Evolutionary conservation across 2,113 vertebrate genomes (phyloP).

Genomic region (Phylloscopus whistleri): DNA sequence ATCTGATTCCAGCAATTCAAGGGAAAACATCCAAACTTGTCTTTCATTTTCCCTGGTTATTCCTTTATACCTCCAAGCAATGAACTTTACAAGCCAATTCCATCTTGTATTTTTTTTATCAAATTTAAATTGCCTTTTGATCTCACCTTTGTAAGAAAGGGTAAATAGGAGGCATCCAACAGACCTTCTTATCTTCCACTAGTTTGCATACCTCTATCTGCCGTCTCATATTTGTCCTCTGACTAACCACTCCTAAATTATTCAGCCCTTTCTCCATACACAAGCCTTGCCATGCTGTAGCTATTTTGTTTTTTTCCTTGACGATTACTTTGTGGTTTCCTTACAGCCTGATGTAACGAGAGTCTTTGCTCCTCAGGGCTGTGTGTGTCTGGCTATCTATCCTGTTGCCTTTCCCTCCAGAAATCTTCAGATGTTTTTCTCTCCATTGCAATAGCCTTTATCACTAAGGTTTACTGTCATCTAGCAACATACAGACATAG

Average conservation of each 20-base stretch:
- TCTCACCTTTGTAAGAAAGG: slow-evolving; percentile 8
- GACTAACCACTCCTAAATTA: slow-evolving; percentile 16
- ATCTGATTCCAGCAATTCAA: not conserved
- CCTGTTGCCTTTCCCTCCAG: not conserved
- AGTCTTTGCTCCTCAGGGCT: not conserved
- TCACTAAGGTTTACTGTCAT: not conserved
- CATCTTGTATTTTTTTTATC: not conserved
- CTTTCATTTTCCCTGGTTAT: not conserved
- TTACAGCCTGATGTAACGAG: not conserved
- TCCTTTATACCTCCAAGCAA: not conserved
- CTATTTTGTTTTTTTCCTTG: not conserved
- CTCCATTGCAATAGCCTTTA: not conserved
- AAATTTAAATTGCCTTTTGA: slow-evolving; percentile 29
- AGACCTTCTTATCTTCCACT: not conserved
- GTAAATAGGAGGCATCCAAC: slow-evolving; percentile 23
- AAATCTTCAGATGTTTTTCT: not conserved
- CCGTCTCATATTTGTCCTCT: slow-evolving; percentile 23
- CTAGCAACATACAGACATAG: not conserved
- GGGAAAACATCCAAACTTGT: not conserved
- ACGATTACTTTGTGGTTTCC: not conserved
- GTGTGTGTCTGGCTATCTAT: not conserved
- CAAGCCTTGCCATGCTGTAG: not conserved
- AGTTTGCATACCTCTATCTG: slow-evolving; percentile 15
- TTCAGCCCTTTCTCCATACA: not conserved
- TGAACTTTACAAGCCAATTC: slow-evolving; percentile 5